These are phyloP conservation scores for Chaitophorus viminalis DNA, from an alignment of 2,888 invertebrate species.

Conservation along the genomic window DNA sequence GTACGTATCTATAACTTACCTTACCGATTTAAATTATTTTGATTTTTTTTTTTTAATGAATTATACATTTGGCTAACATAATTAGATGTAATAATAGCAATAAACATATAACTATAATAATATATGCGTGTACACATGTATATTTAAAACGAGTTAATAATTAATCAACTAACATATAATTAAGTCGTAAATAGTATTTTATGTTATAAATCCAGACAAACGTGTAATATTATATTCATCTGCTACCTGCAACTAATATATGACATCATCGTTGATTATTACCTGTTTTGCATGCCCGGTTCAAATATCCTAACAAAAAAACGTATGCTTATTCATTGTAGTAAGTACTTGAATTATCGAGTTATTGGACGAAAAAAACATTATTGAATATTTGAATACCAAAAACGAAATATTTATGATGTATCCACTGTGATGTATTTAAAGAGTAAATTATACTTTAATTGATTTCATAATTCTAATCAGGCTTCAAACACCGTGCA, in stretches of 20 bases:
- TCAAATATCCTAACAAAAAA: conserved; percentile 27
- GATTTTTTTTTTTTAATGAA: not conserved
- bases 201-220: conserved; percentile 29
- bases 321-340: not conserved
- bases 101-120: not conserved
- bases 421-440: not conserved
- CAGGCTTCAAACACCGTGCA: too few species aligned
- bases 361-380: not conserved
- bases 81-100: not conserved
- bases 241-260: conserved; percentile 16
- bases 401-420: not conserved
- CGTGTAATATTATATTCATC: conserved; percentile 40
- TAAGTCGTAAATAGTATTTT: conserved; percentile 14
- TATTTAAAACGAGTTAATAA: conserved; percentile 24
- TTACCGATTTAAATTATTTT: not conserved
- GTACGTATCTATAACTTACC: not conserved
- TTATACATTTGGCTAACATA: not conserved
- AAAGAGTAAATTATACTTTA: too few species aligned
- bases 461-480: too few species aligned
- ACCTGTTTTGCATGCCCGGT: conserved; percentile 32
- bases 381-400: not conserved
- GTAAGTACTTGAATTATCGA: conserved; percentile 29
- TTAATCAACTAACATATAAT: conserved; percentile 28
- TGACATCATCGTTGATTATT: conserved; percentile 42
- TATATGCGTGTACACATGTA: too few species aligned